Evolutionary conservation across 2,113 vertebrate species (phyloP).

Genomic region (Cyprinodon variegatus): DNA sequence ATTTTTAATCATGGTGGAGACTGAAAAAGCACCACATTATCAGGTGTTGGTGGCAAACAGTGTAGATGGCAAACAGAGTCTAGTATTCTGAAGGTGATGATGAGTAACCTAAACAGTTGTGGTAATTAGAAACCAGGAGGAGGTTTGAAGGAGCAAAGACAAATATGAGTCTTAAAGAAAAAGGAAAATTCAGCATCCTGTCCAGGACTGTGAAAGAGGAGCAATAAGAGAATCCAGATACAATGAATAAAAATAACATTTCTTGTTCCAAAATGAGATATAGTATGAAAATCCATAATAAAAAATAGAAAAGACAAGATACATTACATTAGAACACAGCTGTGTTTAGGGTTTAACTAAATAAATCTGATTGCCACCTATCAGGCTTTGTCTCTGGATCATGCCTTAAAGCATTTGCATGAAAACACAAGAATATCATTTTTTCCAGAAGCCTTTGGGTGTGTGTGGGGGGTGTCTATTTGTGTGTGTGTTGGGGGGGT

Average conservation of each 20-base stretch:
- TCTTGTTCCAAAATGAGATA: no score
- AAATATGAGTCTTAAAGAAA: not conserved
- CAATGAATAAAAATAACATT: no score
- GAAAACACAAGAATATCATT: constrained; percentile 55
- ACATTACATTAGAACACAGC: no score
- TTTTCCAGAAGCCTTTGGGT: constrained; percentile 34
- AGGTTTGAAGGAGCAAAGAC: not conserved
- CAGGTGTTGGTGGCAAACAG: not conserved
- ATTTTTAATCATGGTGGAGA: no score
- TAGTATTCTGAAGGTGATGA: not conserved
- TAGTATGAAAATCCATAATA: not conserved
- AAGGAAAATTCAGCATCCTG: not conserved
- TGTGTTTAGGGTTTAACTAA: no score
- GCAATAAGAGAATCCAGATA: no score
- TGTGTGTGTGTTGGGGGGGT: constrained; percentile 3
- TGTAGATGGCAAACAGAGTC: not conserved
- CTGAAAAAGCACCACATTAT: not conserved
- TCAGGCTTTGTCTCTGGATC: constrained; percentile 38
- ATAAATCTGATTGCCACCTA: constrained; percentile 49
- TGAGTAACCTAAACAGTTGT: not conserved
- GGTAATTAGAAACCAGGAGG: not conserved
- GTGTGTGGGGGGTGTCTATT: constrained; percentile 1
- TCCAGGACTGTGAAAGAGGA: not conserved
- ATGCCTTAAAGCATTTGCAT: constrained; percentile 67
- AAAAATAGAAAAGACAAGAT: not conserved